These are phyloP conservation scores for Panagrolaimus sp. DNA, from an alignment of 1,140 invertebrate species.

Conservation along the genomic window DNA sequence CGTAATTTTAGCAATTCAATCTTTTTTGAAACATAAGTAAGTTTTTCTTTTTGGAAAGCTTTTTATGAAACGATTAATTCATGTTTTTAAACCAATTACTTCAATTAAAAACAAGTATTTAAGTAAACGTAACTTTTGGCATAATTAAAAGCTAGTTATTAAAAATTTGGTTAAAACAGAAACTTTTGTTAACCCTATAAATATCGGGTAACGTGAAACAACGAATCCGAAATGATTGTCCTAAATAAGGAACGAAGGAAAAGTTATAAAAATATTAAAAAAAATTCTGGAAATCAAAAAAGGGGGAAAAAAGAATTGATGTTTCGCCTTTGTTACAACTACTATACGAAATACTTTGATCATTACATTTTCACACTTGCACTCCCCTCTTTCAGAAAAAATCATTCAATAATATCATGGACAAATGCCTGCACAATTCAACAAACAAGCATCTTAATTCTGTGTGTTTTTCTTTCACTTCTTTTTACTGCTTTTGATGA, in stretches of 20 bases:
- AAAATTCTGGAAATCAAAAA: no score
- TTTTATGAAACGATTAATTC: background rate
- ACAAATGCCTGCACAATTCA: slow-evolving; percentile 29
- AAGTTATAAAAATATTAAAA: no score
- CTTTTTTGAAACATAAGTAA: slow-evolving; percentile 24
- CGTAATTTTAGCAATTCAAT: slow-evolving; percentile 25
- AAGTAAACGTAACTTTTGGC: no score
- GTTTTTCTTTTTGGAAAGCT: slow-evolving; percentile 21
- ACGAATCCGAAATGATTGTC: background rate
- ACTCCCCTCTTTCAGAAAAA: slow-evolving; percentile 19
- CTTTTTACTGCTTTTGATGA: slow-evolving; percentile 34
- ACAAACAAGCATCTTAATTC: slow-evolving; percentile 28
- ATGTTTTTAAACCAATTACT: no score
- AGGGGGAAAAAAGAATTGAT: no score
- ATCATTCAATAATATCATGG: slow-evolving; percentile 20
- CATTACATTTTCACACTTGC: background rate
- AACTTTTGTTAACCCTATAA: no score
- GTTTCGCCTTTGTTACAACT: no score
- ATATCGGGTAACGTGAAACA: no score
- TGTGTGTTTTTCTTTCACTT: slow-evolving; percentile 22
- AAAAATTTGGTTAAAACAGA: no score
- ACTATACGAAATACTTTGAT: background rate
- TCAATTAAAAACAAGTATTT: no score
- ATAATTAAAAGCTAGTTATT: no score
- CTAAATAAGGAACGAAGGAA: background rate